These are phyloP conservation scores for Thera britannica DNA, from an alignment of 2,888 invertebrate species.

Conservation along the genomic window DNA sequence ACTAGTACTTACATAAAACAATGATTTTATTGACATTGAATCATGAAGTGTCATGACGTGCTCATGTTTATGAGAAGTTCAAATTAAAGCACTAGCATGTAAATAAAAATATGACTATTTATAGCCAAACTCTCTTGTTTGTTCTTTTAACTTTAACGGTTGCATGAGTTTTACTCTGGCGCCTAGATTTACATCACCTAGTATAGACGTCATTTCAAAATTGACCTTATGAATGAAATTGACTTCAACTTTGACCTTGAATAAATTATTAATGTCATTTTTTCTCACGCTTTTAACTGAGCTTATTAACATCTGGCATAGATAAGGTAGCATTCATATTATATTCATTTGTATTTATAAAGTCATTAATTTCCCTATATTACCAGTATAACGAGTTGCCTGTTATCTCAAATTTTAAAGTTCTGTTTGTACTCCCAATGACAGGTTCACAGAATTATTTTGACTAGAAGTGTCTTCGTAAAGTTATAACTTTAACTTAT, in stretches of 20 bases:
- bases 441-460: constrained; percentile 37
- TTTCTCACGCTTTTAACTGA: constrained; percentile 5
- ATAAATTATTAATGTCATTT: constrained; percentile 2
- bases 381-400: constrained; percentile 57
- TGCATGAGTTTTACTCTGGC: no score
- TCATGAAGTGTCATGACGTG: no score
- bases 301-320: constrained; percentile 12
- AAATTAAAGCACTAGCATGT: no score
- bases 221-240: neutral
- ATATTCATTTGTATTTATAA: constrained; percentile 64
- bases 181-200: no score
- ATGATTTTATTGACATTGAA: no score
- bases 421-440: constrained; percentile 49
- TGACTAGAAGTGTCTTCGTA: constrained; percentile 42
- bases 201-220: neutral
- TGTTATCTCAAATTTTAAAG: constrained; percentile 59
- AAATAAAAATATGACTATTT: no score
- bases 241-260: neutral
- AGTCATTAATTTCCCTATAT: constrained; percentile 61
- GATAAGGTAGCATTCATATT: constrained; percentile 44
- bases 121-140: no score
- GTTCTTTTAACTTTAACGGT: no score
- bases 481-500: neutral
- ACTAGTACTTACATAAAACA: no score
- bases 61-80: no score